Conservation (phyloP, 2,113 vertebrate genomes). For the Vireo altiloquus region DNA sequence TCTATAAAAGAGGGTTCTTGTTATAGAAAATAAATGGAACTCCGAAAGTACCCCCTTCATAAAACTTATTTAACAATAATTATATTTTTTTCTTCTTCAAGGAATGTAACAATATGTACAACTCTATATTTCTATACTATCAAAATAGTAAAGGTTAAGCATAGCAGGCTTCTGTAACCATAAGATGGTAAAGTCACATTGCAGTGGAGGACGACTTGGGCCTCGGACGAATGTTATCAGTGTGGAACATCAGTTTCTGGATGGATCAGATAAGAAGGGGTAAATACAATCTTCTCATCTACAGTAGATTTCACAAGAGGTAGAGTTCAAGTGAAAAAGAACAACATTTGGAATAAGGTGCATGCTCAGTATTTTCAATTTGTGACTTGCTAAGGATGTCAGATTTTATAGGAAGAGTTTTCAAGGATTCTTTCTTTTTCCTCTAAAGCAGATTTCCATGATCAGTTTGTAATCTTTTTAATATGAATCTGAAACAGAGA, state of each 20-base stretch:
- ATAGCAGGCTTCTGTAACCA: slow-evolving; percentile 58
- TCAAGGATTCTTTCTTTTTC: not conserved
- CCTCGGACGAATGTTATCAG: slow-evolving; percentile 39
- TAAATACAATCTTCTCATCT: slow-evolving; percentile 69
- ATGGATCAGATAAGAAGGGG: slow-evolving; percentile 64
- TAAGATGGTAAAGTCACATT: slow-evolving; percentile 65
- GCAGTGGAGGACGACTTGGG: slow-evolving; percentile 58
- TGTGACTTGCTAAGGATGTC: slow-evolving; percentile 23
- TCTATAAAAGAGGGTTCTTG: slow-evolving; percentile 81
- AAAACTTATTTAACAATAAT: slow-evolving; percentile 79
- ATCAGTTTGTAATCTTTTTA: slow-evolving; percentile 89
- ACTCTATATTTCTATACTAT: slow-evolving; percentile 72
- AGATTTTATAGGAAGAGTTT: slow-evolving; percentile 36
- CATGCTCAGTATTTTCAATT: slow-evolving; percentile 67
- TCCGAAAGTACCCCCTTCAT: slow-evolving; percentile 79
- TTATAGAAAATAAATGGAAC: slow-evolving; percentile 81
- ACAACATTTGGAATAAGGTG: slow-evolving; percentile 69
- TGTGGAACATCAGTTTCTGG: slow-evolving; percentile 60
- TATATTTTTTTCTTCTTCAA: slow-evolving; percentile 69
- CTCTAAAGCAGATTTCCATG: slow-evolving; percentile 26
- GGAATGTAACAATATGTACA: slow-evolving; percentile 82
- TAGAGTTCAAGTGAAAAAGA: slow-evolving; percentile 75
- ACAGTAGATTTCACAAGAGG: slow-evolving; percentile 94
- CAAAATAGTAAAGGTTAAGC: slow-evolving; percentile 72
- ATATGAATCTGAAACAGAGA: slow-evolving; percentile 90